Evolutionary conservation across 2,797 vertebrate genomes (phyloP), one percentile per base, ranked within the genome.

Genomic region (Notamacropus eugenii): DNA sequence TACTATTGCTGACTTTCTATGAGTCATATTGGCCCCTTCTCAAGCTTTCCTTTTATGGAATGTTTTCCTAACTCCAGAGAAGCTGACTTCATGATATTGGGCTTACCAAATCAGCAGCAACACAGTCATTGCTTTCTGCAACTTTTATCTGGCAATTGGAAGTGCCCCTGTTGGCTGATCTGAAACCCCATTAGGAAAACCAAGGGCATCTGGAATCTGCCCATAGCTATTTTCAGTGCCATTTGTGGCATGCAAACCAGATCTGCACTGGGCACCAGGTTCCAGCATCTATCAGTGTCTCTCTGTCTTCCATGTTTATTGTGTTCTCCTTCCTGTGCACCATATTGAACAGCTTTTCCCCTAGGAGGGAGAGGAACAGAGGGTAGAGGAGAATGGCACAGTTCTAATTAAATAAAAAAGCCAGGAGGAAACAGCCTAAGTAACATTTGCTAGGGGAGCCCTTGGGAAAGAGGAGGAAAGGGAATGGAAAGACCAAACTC

Each of bases 361-460:
- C 91, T 31, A 40, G 95, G 95, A 95, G 92, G 22, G 22, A 46
- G 40, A 46, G 74, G 22, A 82, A 19, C 5, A 40, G 67, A 14
- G 59, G 31, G 31, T 24, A 67, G 58, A 67, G 58, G 29, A 11
- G 29, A 90, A 46, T 67, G 59, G 31, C 74, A 95, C 62, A 92
- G 95, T 93, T 59, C 91, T 97, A 97, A 98, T 97, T 98, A 97
- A 96, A 98, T 97, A 95, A 94, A 97, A 96, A 91, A 97, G 97
- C 94, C 94, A 97, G 94, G 95, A 96, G 94, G 82, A 96, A 96
- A 90, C 58, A 96, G 57, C 91, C 90, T 91, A 96, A 96, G 93
- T 97, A 98, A 96, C 96, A 82, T 97, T 96, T 96, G 92, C 95
- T 92, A 82, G 91, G 93, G 56, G 54, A 90, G 92, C 94, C 95